These are phyloP conservation scores for Momotus momota DNA, from an alignment of 2,797 vertebrate genomes.

Conservation along the genomic window DNA sequence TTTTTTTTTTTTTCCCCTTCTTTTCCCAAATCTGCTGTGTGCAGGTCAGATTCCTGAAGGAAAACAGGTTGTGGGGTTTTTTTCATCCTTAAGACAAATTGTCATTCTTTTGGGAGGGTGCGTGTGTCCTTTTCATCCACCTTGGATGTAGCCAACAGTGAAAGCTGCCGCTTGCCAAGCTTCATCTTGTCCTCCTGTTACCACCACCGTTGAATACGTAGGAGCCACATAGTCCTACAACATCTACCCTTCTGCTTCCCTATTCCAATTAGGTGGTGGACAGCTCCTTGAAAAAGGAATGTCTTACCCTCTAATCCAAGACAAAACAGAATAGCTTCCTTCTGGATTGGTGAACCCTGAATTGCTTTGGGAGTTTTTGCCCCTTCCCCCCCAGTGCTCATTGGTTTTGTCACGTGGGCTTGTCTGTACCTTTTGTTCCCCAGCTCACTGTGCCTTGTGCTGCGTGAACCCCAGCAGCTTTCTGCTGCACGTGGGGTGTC, in stretches of 20 bases:
- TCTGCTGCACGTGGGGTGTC: background rate
- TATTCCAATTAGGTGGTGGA: background rate
- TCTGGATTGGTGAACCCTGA: background rate
- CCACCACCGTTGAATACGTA: background rate
- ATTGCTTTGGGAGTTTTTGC: background rate
- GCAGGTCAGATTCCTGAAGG: background rate
- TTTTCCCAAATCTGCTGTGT: background rate
- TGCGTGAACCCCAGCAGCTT: background rate
- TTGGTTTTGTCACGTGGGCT: background rate
- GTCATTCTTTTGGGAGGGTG: background rate
- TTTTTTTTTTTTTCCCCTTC: background rate
- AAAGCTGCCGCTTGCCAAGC: background rate
- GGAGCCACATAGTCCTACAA: background rate
- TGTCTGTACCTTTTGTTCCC: background rate
- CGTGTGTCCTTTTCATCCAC: background rate
- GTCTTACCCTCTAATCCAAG: background rate
- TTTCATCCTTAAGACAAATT: background rate
- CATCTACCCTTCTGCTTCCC: background rate
- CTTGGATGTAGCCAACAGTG: background rate
- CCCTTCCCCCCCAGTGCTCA: background rate
- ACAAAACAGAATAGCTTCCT: background rate
- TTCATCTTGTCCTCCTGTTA: background rate
- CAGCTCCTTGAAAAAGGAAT: background rate
- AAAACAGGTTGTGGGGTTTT: background rate
- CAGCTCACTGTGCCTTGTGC: constrained; percentile 23